Evolutionary conservation across 2,888 invertebrate species (phyloP), one percentile per base, ranked within the genome.

Genomic region (Lysandra coridon): DNA sequence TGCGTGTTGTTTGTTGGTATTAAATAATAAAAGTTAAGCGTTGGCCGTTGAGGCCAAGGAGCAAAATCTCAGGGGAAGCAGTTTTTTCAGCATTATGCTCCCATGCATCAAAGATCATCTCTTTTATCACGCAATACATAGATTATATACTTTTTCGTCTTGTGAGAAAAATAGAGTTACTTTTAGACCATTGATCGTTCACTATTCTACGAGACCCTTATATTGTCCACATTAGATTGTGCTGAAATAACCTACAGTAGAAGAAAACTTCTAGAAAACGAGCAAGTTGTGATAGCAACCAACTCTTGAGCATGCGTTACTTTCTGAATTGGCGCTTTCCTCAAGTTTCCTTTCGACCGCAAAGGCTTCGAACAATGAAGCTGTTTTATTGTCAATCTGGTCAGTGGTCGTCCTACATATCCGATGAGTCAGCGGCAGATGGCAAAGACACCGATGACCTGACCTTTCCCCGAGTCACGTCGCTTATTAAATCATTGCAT

Each of bases 401-500:
- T 57, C 57, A 57, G 17, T 17, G 76, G 6, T 33, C 53, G 76
- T 30, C 76, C 76, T 76, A 76, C 76, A 30, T 76, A 33, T 2
- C 23, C 4, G 17, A 33, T 76, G 76, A 76, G 49, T 76, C 76
- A 76, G 53, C 33, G 40, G 76, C 76, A 76, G 76, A 53, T 76
- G 75, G 76, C 53, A 53, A 76, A 76, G 76, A 53, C 76, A 44
- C 76, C 57, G 76, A 33, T 69, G 75, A 33, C 76, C 76, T 76
- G 76, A 76, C 76, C 75, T 75, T 49, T 75, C 75, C 75, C 57
- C 75, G 49, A 75, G 75, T 53, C 2, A 53, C 30, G 30, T 53
- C 57, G 33, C 44, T 76, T 30, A 75, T 75, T 75, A 49, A 75
- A 75, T 76, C 76, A 30, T 76, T 76, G 76, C 76, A 53, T 76